These are phyloP conservation scores for Poeciliopsis occidentalis DNA, from an alignment of 2,113 vertebrate species.

Conservation along the genomic window DNA sequence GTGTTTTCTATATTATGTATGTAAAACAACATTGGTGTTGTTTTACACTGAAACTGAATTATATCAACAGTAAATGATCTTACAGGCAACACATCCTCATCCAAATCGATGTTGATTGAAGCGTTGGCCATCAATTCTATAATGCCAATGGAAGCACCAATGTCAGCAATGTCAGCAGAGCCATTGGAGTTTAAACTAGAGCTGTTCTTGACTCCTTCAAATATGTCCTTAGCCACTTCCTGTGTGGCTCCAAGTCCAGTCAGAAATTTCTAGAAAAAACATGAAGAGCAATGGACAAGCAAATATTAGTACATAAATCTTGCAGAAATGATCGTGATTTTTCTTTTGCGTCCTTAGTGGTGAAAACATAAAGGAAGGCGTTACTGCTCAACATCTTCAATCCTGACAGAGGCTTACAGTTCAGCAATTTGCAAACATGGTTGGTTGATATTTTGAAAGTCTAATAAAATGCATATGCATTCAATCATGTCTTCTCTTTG, in stretches of 20 bases:
- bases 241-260: conserved; percentile 68
- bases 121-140: conserved; percentile 42
- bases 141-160: conserved; percentile 54
- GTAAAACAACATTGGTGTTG: no score
- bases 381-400: neutral
- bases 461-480: no score
- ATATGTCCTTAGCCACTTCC: conserved; percentile 49
- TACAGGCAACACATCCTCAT: conserved; percentile 59
- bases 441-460: no score
- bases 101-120: neutral
- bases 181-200: neutral
- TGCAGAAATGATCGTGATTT: neutral
- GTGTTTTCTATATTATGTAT: no score
- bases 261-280: conserved; percentile 55
- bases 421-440: no score
- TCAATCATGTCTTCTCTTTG: no score
- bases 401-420: neutral
- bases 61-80: conserved; percentile 19
- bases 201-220: conserved; percentile 62
- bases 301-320: neutral
- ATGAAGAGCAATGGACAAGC: neutral
- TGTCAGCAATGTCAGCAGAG: conserved; percentile 37
- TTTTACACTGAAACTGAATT: neutral
- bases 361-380: no score
- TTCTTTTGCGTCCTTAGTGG: no score